Percentiles rank a stretch among this genome's conserved stretches.
Evolutionary conservation across 2,888 invertebrate genomes (phyloP).

Genomic region (Esperia sulphurella): DNA sequence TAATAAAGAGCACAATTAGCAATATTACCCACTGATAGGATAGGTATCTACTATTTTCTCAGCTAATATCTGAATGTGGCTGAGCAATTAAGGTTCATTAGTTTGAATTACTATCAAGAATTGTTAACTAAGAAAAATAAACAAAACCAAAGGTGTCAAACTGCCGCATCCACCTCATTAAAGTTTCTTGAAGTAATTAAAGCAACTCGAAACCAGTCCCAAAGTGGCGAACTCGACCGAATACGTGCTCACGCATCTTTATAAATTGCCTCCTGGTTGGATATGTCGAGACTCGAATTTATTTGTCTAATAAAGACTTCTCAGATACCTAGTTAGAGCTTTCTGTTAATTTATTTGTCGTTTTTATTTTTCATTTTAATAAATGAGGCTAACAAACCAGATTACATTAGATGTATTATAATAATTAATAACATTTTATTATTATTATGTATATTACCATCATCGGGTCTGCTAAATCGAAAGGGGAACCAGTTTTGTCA

Average conservation of each 20-base stretch:
- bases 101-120: too few species aligned
- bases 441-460: neutral
- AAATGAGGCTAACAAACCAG: too few species aligned
- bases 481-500: conserved; percentile 2
- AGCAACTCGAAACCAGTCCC: conserved; percentile 3
- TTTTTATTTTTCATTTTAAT: too few species aligned
- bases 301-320: neutral
- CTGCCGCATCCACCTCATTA: neutral
- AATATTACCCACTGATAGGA: too few species aligned
- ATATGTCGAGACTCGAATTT: neutral
- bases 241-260: neutral
- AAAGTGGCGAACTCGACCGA: conserved; percentile 1
- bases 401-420: too few species aligned
- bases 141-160: neutral
- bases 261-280: neutral
- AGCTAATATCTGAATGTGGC: too few species aligned
- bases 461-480: neutral
- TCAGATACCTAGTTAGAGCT: neutral
- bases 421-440: too few species aligned
- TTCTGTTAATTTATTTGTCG: neutral
- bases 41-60: too few species aligned
- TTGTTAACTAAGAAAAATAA: too few species aligned
- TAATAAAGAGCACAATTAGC: too few species aligned
- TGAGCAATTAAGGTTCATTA: too few species aligned
- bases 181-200: neutral